Evolutionary conservation across 2,888 invertebrate genomes (phyloP).

Genomic region (Conops quadrifasciatus): DNA sequence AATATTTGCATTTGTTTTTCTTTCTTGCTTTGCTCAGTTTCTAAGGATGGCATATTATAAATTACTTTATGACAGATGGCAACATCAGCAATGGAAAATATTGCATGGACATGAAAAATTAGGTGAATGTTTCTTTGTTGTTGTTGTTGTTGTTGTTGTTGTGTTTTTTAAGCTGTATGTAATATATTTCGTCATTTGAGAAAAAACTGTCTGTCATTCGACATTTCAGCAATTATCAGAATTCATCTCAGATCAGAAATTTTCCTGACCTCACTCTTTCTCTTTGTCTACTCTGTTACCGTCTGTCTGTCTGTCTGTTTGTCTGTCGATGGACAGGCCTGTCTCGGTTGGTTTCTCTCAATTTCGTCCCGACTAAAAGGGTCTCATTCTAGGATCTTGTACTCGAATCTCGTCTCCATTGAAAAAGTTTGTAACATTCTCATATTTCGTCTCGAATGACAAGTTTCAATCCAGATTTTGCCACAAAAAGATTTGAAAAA

Average conservation of each 20-base stretch:
- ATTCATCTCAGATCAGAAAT: no score
- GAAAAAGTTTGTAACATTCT: no score
- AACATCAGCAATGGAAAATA: background rate
- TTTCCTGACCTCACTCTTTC: background rate
- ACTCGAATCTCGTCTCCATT: no score
- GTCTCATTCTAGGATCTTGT: no score
- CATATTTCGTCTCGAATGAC: no score
- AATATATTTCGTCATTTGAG: background rate
- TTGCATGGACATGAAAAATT: background rate
- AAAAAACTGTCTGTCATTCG: slow-evolving; percentile 9
- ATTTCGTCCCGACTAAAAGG: no score
- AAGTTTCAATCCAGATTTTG: no score
- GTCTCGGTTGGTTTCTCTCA: no score
- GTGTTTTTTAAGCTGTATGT: slow-evolving; percentile 18
- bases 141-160: background rate
- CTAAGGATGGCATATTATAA: slow-evolving; percentile 21
- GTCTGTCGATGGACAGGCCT: no score
- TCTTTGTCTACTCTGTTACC: no score
- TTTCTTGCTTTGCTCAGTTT: background rate
- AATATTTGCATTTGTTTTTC: background rate
- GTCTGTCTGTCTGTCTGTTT: no score
- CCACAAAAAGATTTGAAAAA: no score
- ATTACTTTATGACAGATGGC: slow-evolving; percentile 10
- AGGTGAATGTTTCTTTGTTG: background rate
- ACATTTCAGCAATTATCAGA: slow-evolving; percentile 14